phyloP scores from a whole-genome alignment of 2,888 invertebrate genomes.

The Osmoderma eremita region DNA sequence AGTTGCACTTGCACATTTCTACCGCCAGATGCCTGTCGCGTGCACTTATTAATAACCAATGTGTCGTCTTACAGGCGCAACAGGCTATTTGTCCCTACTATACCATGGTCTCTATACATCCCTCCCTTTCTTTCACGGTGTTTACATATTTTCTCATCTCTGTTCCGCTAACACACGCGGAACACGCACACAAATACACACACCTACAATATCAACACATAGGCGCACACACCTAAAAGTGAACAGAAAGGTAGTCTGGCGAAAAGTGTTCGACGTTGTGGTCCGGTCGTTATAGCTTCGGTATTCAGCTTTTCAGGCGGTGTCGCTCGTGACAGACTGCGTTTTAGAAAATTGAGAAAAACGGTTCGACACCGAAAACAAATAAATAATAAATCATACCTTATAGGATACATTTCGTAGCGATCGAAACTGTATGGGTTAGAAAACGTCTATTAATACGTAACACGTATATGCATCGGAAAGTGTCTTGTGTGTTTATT shows the following conservation, averaged over 20 bases:
- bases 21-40: slow-evolving; percentile 4
- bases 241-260: slow-evolving; percentile 28
- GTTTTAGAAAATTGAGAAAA: slow-evolving; percentile 14
- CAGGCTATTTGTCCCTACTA: slow-evolving; percentile 13
- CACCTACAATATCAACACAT: neutral
- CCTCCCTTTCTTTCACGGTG: neutral
- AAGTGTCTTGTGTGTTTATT: slow-evolving; percentile 32
- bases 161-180: slow-evolving; percentile 4
- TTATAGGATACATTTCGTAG: neutral
- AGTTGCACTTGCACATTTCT: slow-evolving; percentile 1
- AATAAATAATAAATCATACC: neutral
- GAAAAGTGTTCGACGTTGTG: slow-evolving; percentile 26
- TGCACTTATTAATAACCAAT: slow-evolving; percentile 2
- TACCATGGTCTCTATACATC: neutral
- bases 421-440: neutral
- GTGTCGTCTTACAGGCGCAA: slow-evolving; percentile 11
- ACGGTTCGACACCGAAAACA: neutral
- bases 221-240: slow-evolving; percentile 20
- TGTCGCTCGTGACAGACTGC: slow-evolving; percentile 20
- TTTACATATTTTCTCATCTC: slow-evolving; percentile 5
- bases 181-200: neutral
- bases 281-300: neutral
- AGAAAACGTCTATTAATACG: slow-evolving; percentile 30
- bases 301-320: slow-evolving; percentile 13
- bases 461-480: too few relatives aligned